Evolutionary conservation across 1,140 invertebrate genomes (phyloP).

Genomic region (Lucilia sericata): DNA sequence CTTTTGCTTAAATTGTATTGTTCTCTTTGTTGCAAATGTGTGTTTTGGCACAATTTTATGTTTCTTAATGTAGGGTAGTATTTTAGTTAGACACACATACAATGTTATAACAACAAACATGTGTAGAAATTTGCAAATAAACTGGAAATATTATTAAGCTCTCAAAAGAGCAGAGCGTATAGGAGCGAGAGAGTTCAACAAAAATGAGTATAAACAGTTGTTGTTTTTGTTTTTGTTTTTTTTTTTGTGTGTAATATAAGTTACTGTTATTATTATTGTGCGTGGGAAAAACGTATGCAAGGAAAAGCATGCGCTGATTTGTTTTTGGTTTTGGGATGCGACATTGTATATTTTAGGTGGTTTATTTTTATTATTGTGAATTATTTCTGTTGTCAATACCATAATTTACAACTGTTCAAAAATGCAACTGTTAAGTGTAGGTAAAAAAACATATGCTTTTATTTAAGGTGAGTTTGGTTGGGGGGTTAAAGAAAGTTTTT

Average conservation of each 20-base stretch:
- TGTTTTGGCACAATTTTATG: slow-evolving; percentile 5
- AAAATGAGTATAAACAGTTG: neutral
- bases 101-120: neutral
- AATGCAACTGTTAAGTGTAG: neutral
- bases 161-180: neutral
- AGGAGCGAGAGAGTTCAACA: slow-evolving; percentile 2
- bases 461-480: neutral
- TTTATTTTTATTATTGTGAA: neutral
- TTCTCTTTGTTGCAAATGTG: neutral
- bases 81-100: neutral
- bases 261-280: slow-evolving; percentile 11
- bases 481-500: neutral
- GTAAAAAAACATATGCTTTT: neutral
- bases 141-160: neutral
- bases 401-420: neutral
- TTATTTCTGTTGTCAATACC: neutral
- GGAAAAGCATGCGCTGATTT: neutral
- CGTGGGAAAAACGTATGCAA: neutral
- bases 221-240: neutral
- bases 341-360: neutral
- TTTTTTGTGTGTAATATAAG: neutral
- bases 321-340: neutral
- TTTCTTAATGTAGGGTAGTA: slow-evolving; percentile 32
- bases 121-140: neutral
- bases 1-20: neutral